Base-by-base conservation (phyloP, 2,888 invertebrate genomes). In the Watsonalla cultraria region DNA sequence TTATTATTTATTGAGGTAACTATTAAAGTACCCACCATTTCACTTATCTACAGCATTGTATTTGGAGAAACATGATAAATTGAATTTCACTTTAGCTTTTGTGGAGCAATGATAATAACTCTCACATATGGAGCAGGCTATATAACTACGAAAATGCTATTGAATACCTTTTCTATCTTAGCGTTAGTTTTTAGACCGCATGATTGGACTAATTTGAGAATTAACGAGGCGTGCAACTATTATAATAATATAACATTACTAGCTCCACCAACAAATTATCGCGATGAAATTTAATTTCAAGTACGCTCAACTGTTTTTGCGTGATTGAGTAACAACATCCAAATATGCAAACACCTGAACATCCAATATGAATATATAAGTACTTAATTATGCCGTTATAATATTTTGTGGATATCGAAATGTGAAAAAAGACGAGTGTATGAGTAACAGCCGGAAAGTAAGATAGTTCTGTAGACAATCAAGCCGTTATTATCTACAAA, bases 401-500 rank as follows among this genome's bases (percentile, higher is more conserved):
- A 47, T 24, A 24, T 47, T 24, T 24, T 47, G 0, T 11, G 2
- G 1, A 42, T 42, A 11, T 11, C 7, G 37, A 7, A 37, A 9
- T 37, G 11, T 5, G 42, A 11, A 42, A 11, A 42, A 42, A 42
- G 42, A 2, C 11, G 9, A 8, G 42, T 5, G 11, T 42, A 11
- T 11, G 42, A 42, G 42, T 42, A 5, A 11, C 11, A 11, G 11
- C 47, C 33, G 45, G 51, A 46, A 42, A 14, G 42, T 49, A 45
- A 51, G 52, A 55, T 51, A 50, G 49, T 55, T 52, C 5, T 11
- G 56, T 56, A 64, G 62, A 80, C 74, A 81, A 82, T 77, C 78
- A 76, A 66, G 61, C 67, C 72, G 73, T 80, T 82, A 78, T 82
- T 74, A 71, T 70, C 65, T 69, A 68, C 67, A 68, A 68, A 63